Base-by-base conservation (phyloP, 2,888 invertebrate genomes). In the Acronicta alni region DNA sequence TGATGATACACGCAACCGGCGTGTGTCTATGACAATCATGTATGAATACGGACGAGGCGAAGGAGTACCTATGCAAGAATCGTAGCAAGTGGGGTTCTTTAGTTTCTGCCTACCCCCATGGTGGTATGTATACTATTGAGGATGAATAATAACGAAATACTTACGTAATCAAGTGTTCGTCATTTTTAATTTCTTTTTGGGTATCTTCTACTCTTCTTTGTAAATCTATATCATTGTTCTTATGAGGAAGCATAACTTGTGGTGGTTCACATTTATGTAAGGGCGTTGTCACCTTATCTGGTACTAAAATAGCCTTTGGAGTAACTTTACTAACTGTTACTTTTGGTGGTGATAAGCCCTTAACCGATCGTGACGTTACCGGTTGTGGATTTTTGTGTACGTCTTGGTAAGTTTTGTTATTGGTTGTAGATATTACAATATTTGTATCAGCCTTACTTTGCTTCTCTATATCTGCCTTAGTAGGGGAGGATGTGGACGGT, bases 151-250 rank as follows among this genome's bases (percentile, higher is more conserved):
- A 18, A 45, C 26, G 23, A 16, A 10, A 26, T 79, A 89, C 90
- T 89, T 81, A 90, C 90, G 87, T 80, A 54, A 82, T 75, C 59
- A 80, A 67, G 18, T 63, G 70, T 51, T 72, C 61, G 39, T 59
- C 65, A 30, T 53, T 64, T 42, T 69, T 64, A 16, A 42, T 69
- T 46, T 71, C 65, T 59, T 76, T 81, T 18, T 79, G 75, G 55
- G 75, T 45, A 48, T 61, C 66, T 9, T 44, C 48, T 23, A 39
- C 53, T 15, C 30, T 51, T 60, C 52, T 46, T 39, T 67, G 53
- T 38, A 20, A 41, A 10, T 57, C 35, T 12, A n/a, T 32, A 41
- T 47, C 53, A 18, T 59, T 66, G 51, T 55, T 67, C 17, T 65
- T 65, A 20, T 37, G 37, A 16, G 12, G 23, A 16, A 44, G 15